These are phyloP conservation scores for Entomyzon cyanotis DNA, from an alignment of 2,113 vertebrate species.

Conservation along the genomic window DNA sequence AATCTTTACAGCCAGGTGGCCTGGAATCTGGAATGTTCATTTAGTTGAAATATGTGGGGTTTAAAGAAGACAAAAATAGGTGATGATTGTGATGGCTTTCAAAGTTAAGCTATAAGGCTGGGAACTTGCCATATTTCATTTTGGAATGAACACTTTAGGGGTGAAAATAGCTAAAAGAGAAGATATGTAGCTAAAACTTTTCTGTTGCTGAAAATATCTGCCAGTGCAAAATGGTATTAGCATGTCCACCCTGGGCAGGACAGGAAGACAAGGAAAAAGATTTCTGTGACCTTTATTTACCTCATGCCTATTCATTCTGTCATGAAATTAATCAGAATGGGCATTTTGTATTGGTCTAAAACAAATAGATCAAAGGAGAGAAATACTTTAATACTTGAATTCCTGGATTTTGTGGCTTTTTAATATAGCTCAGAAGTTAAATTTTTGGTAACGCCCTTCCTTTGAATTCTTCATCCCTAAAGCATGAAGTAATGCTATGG, in stretches of 20 bases:
- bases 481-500: not conserved
- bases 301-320: not conserved
- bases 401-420: not conserved
- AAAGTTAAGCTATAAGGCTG: not conserved
- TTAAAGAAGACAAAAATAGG: not conserved
- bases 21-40: not conserved
- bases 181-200: not conserved
- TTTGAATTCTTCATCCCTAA: not conserved
- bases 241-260: not conserved
- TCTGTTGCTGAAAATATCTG: not conserved
- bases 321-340: not conserved
- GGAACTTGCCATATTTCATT: not conserved
- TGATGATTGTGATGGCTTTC: not conserved
- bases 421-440: not conserved
- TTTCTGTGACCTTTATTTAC: not conserved
- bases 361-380: not conserved
- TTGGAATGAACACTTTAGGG: not conserved
- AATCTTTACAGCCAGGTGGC: not conserved
- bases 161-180: not conserved
- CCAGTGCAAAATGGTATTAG: not conserved
- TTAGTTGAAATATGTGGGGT: not conserved
- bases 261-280: not conserved
- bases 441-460: not conserved
- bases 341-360: not conserved
- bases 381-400: not conserved